Evolutionary conservation across 2,113 vertebrate species (phyloP).

Genomic region (Bombycilla garrulus): DNA sequence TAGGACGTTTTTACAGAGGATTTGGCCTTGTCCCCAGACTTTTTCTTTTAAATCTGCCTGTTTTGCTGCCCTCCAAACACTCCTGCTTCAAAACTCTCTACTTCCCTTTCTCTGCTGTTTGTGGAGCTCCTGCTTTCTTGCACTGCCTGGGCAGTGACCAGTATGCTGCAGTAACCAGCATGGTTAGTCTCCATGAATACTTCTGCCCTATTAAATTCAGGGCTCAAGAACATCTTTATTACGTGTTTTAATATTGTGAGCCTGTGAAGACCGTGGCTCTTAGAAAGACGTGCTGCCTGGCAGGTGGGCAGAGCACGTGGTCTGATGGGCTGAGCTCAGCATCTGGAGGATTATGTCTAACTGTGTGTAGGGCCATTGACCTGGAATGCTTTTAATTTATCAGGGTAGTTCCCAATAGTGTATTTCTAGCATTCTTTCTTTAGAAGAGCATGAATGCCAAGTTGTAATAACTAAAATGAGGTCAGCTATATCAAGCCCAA

Average conservation of each 20-base stretch:
- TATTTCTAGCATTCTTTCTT: constrained; percentile 26
- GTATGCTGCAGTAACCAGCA: background rate
- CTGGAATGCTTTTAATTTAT: constrained; percentile 20
- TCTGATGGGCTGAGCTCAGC: background rate
- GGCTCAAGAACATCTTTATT: background rate
- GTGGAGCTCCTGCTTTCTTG: background rate
- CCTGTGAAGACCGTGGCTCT: background rate
- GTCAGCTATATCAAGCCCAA: background rate
- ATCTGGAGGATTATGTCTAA: background rate
- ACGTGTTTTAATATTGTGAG: background rate
- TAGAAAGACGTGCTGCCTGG: background rate
- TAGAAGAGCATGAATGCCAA: constrained; percentile 8
- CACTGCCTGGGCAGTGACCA: background rate
- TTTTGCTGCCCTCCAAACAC: background rate
- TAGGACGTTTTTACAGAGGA: background rate
- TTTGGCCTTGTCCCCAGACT: background rate
- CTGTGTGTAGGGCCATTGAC: background rate
- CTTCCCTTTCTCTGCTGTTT: background rate
- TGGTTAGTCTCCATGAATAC: background rate
- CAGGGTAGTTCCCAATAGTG: background rate
- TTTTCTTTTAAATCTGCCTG: background rate
- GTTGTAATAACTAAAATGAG: constrained; percentile 10
- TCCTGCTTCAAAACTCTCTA: background rate
- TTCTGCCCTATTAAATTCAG: background rate
- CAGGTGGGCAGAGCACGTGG: background rate